Evolutionary conservation across 2,888 invertebrate species (phyloP).

Genomic region (Schrankia costaestrigalis): DNA sequence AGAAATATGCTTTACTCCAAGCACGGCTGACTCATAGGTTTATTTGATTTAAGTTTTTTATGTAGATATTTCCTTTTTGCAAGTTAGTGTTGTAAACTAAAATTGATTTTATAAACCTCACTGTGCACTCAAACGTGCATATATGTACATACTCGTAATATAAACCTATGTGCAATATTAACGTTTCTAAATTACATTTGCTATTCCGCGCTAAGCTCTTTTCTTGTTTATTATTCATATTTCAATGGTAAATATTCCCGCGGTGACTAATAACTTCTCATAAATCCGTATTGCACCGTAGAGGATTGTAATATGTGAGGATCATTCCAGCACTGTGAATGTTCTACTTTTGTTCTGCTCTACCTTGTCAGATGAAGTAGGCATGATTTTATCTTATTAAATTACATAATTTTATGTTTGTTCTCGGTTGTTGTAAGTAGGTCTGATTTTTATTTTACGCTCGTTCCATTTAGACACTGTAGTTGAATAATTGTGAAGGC

Average conservation of each 20-base stretch:
- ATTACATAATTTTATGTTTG: too few relatives aligned
- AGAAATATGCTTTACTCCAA: conserved; percentile 27
- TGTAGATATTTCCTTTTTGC: conserved; percentile 17
- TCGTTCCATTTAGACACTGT: too few relatives aligned
- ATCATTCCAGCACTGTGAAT: conserved; percentile 59
- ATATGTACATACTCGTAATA: too few relatives aligned
- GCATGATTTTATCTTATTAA: too few relatives aligned
- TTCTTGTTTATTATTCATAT: conserved; percentile 73
- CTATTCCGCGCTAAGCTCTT: conserved; percentile 54
- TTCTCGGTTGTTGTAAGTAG: too few relatives aligned
- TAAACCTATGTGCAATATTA: conserved; percentile 29
- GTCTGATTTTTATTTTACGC: too few relatives aligned
- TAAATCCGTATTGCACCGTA: conserved; percentile 71
- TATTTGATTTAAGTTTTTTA: conserved; percentile 27
- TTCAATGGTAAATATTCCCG: conserved; percentile 70
- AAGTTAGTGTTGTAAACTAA: too few relatives aligned
- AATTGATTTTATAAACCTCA: too few relatives aligned
- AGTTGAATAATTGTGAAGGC: too few relatives aligned
- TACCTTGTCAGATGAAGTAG: conserved; percentile 26
- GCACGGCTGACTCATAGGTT: conserved; percentile 21
- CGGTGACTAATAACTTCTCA: conserved; percentile 72
- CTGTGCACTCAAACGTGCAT: too few relatives aligned
- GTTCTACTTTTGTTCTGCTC: conserved; percentile 44
- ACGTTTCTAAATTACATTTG: conserved; percentile 46
- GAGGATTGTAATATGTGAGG: conserved; percentile 69